Conservation (phyloP, 2,888 invertebrate species). For the Phyllotreta cruciferae region DNA sequence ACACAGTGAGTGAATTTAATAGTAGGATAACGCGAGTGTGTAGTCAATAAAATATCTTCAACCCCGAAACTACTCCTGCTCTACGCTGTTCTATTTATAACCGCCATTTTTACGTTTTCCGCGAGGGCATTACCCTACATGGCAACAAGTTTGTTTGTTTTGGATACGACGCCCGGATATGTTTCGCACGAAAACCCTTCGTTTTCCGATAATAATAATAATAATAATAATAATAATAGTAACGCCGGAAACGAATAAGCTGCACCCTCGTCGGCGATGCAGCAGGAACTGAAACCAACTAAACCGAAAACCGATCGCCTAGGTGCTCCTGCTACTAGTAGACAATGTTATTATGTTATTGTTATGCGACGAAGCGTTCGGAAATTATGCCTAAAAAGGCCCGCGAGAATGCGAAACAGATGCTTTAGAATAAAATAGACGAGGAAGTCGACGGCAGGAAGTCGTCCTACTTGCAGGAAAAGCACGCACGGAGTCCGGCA, state of each 20-base stretch:
- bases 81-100: constrained; percentile 14
- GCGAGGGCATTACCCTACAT: constrained; percentile 26
- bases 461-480: constrained; percentile 20
- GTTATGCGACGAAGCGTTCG: constrained; percentile 15
- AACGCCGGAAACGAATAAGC: too few relatives aligned
- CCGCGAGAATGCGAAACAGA: constrained; percentile 18
- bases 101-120: constrained; percentile 17
- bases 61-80: constrained; percentile 1
- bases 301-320: too few relatives aligned
- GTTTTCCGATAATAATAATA: not conserved
- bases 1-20: too few relatives aligned
- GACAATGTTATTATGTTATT: not conserved
- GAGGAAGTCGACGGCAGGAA: constrained; percentile 27
- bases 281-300: too few relatives aligned
- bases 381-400: constrained; percentile 8
- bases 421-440: constrained; percentile 23
- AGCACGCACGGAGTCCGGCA: constrained; percentile 3
- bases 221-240: not conserved
- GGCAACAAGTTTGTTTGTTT: constrained; percentile 30
- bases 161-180: constrained; percentile 5
- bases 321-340: too few relatives aligned
- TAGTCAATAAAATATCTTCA: too few relatives aligned
- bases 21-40: too few relatives aligned
- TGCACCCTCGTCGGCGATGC: too few relatives aligned
- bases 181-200: not conserved